Evolutionary conservation across 2,888 invertebrate species (phyloP).

Genomic region (Euproctis similis): DNA sequence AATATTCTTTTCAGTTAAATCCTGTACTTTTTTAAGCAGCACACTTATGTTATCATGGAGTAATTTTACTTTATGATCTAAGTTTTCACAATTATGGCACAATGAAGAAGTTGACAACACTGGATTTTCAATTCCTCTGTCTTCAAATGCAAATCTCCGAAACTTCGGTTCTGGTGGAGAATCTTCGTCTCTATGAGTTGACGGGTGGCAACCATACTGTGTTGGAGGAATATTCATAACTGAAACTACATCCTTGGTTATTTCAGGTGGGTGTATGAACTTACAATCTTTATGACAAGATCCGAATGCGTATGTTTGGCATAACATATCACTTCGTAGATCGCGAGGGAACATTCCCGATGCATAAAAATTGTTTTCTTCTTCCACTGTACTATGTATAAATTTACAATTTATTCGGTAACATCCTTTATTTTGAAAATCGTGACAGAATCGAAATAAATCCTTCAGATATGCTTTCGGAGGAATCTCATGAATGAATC

Average conservation of each 20-base stretch:
- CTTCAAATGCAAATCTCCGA: constrained; percentile 53
- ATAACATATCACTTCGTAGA: constrained; percentile 60
- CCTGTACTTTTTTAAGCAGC: constrained; percentile 60
- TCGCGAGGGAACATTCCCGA: constrained; percentile 77
- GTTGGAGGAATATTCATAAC: constrained; percentile 36
- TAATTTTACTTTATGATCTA: constrained; percentile 61
- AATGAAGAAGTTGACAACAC: constrained; percentile 37
- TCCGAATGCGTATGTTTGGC: constrained; percentile 77
- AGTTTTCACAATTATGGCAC: constrained; percentile 55
- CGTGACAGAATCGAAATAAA: constrained; percentile 73
- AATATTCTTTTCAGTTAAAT: constrained; percentile 62
- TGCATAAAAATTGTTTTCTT: constrained; percentile 80
- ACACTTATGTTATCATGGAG: constrained; percentile 68
- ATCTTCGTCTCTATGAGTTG: constrained; percentile 49
- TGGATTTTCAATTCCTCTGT: constrained; percentile 46
- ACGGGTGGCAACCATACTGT: constrained; percentile 39
- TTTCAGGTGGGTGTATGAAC: constrained; percentile 45
- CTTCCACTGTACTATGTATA: constrained; percentile 80
- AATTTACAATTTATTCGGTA: constrained; percentile 80
- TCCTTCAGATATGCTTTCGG: constrained; percentile 50
- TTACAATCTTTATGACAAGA: constrained; percentile 71
- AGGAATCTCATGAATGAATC: constrained; percentile 59
- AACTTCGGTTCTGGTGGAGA: constrained; percentile 63
- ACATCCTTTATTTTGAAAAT: constrained; percentile 82
- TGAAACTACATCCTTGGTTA: constrained; percentile 28